Conservation (phyloP, 2,113 vertebrate genomes). For the Pseudolaguvia tuberculata region DNA sequence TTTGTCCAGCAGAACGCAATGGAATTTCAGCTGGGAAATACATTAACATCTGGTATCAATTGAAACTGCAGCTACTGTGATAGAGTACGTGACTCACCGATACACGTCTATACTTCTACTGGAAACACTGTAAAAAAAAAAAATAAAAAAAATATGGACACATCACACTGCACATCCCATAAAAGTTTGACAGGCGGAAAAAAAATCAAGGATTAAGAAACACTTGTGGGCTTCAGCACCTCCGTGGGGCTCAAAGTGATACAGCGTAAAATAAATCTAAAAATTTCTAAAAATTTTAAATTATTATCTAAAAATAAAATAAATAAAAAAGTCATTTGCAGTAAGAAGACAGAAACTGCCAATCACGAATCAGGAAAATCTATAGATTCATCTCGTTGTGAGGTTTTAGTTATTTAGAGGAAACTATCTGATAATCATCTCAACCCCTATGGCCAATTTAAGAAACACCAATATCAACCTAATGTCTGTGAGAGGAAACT, state of each 20-base stretch:
- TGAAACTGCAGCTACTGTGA: constrained; percentile 26
- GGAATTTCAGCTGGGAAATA: constrained; percentile 24
- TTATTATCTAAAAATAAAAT: background rate
- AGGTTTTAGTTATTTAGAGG: background rate
- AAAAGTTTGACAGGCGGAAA: constrained; percentile 24
- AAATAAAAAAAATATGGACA: constrained; percentile 21
- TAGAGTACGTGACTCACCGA: constrained; percentile 15
- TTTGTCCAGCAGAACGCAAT: background rate
- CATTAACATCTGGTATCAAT: constrained; percentile 43
- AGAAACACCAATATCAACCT: no score
- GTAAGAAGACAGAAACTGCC: background rate
- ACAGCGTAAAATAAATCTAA: background rate
- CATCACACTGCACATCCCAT: constrained; percentile 23
- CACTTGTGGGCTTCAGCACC: background rate
- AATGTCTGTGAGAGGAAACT: no score
- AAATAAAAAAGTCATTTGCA: background rate
- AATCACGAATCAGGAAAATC: background rate
- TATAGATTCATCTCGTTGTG: background rate
- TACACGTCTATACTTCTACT: constrained; percentile 13
- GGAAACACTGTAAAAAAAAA: constrained; percentile 13
- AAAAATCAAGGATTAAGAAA: constrained; percentile 3
- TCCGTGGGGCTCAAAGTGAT: background rate
- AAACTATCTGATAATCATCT: background rate
- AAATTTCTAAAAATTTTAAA: no score
- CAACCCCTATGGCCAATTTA: no score